Evolutionary conservation across 2,797 vertebrate species (phyloP).

Genomic region (Kryptopterus vitreolus): DNA sequence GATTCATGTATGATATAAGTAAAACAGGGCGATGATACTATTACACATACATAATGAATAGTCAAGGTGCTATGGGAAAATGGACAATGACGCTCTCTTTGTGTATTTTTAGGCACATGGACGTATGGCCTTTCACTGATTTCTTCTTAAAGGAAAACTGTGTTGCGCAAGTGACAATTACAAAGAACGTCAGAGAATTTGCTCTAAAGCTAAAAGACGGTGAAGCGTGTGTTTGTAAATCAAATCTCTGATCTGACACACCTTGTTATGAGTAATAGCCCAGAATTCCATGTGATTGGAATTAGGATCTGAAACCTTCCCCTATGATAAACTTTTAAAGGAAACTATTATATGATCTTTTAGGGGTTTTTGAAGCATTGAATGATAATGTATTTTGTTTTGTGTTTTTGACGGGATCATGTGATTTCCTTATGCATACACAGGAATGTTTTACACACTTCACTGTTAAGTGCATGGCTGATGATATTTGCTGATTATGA

Average conservation of each 20-base stretch:
- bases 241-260: background rate
- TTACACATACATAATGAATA: background rate
- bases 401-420: background rate
- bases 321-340: background rate
- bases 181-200: background rate
- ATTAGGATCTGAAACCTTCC: background rate
- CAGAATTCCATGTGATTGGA: background rate
- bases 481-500: slow-evolving; percentile 28
- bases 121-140: background rate
- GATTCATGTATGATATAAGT: background rate
- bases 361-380: background rate
- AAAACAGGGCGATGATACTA: background rate
- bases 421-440: slow-evolving; percentile 8
- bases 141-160: too few species aligned
- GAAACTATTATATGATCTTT: background rate
- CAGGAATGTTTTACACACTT: background rate
- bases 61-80: background rate
- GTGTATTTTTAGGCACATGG: background rate
- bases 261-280: background rate
- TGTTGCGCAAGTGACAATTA: background rate
- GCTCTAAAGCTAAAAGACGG: background rate
- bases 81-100: background rate
- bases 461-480: background rate
- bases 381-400: background rate
- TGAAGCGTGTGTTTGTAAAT: background rate